Base-by-base conservation (phyloP, 2,888 invertebrate genomes). In the Dioctria linearis region DNA sequence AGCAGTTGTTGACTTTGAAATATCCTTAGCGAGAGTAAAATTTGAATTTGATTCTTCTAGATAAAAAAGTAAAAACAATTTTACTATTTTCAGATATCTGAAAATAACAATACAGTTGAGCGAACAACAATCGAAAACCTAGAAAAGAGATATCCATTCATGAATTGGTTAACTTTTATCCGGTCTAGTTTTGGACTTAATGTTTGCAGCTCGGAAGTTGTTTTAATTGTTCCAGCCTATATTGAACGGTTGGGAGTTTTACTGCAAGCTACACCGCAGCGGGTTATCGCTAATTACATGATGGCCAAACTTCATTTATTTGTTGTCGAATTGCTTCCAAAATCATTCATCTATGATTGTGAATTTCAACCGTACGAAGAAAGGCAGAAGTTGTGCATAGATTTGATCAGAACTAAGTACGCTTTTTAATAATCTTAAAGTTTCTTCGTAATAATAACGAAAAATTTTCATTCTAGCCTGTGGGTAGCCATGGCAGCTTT, bases 251-350 rank as follows among this genome's bases (percentile, higher is more conserved):
- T 76, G 2, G 49, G 37, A 6, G 3, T n/a, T 4, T 49, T 76
- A 11, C 42, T 76, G 37, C 40, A 76, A 11, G 46, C 61, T 9
- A 63, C 76, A 3, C 42, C 63, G 37, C 9, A 37, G 0, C 76
- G 76, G 2, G 63, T 76, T 39, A 61, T 76, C 5, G 76, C 76
- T 37, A 76, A 76, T 63, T 76, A 76, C 40, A 76, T 76, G 61
- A 63, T 76, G 63, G 76, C 76, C 37, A 76, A 76, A 63, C 43
- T 76, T 61, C 63, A 76, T 9, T 6, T 49, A n/a, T 76, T 76
- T 11, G 11, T 63, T 9, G 42, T 63, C 4, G 76, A 76, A 6
- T 25, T 76, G n/a, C 37, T 76, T 5, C 76, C 76, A 5, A 51
- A 49, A 71, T 4, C 13, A 3, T 49, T 71, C 2, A 71, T 71